phyloP scores from a whole-genome alignment of 1,140 invertebrate genomes.

The Panulirus ornatus region DNA sequence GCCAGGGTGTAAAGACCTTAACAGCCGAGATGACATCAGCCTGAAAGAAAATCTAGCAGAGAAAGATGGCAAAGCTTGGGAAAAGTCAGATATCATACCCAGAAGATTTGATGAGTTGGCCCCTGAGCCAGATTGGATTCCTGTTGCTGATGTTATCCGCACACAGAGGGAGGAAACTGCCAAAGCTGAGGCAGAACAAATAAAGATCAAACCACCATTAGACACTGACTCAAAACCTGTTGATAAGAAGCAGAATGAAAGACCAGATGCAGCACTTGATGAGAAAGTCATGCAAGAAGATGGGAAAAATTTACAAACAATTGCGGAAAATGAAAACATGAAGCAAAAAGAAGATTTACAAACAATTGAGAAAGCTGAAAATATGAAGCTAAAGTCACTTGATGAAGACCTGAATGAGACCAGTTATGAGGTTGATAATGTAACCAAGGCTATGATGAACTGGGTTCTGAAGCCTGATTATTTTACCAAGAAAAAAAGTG shows the following conservation, averaged over 20 bases:
- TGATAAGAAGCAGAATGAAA: neutral
- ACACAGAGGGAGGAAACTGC: conserved; percentile 34
- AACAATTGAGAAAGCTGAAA: neutral
- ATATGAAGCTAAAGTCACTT: neutral
- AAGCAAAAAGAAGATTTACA: neutral
- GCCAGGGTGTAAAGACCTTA: too few species aligned
- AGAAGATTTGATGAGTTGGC: conserved; percentile 45
- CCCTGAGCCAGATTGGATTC: conserved; percentile 33
- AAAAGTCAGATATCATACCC: conserved; percentile 24
- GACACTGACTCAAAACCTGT: neutral
- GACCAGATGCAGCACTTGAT: too few species aligned
- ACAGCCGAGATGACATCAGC: too few species aligned
- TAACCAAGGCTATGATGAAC: conserved; percentile 20
- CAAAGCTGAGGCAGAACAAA: conserved; percentile 3
- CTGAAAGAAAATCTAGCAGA: neutral
- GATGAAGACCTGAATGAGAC: neutral
- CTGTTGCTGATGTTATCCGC: conserved; percentile 44
- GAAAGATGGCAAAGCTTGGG: conserved; percentile 20
- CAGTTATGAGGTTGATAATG: neutral
- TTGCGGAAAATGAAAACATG: too few species aligned
- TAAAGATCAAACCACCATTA: conserved; percentile 30
- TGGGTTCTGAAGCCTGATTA: conserved; percentile 9
- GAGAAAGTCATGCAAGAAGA: too few species aligned
- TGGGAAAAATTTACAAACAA: neutral
- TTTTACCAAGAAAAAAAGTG: neutral